phyloP scores from a whole-genome alignment of 1,140 invertebrate genomes.

The Penaeus chinensis region DNA sequence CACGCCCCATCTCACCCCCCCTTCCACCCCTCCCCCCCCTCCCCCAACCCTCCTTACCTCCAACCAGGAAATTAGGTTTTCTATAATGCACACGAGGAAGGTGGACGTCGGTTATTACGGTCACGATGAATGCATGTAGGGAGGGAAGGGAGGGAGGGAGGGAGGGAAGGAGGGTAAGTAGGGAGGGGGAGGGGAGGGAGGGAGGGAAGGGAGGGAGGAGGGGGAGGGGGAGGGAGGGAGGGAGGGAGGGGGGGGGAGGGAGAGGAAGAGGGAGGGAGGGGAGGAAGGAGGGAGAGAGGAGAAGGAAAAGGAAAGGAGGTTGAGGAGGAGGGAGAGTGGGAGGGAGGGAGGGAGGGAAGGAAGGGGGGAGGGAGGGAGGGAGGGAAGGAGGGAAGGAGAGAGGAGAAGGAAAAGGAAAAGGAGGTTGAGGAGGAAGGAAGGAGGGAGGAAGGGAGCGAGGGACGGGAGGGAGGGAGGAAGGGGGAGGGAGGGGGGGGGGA shows the following conservation, averaged over 20 bases:
- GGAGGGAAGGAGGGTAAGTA: background rate
- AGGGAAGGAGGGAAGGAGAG: background rate
- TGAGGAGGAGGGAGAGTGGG: background rate
- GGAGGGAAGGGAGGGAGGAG: background rate
- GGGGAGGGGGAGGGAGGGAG: background rate
- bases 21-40: too few species aligned
- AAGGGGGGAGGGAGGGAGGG: background rate
- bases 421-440: background rate
- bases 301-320: too few species aligned
- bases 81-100: too few species aligned
- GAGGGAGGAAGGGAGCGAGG: rapidly evolving
- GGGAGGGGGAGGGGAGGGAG: background rate
- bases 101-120: too few species aligned
- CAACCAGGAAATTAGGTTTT: too few species aligned
- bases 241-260: too few species aligned
- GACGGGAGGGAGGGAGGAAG: background rate
- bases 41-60: too few species aligned
- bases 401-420: background rate
- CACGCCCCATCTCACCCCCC: background rate
- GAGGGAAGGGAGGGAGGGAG: background rate
- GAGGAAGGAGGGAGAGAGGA: background rate
- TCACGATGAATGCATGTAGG: background rate
- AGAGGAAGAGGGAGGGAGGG: background rate
- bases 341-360: background rate
- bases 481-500: background rate